Base-by-base conservation (phyloP, 1,140 invertebrate species). In the Drosophila sproati region DNA sequence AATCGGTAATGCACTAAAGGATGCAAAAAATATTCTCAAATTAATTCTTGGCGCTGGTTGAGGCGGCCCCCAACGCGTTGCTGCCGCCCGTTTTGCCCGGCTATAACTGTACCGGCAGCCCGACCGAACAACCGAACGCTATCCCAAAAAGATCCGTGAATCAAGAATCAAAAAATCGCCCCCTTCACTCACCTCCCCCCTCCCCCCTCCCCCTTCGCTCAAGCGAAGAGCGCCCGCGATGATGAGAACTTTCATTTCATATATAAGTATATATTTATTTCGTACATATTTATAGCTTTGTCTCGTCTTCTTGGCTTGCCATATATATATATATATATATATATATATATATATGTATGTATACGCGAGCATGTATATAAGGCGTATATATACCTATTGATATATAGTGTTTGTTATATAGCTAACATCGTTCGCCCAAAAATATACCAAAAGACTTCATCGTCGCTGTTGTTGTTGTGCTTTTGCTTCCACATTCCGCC, bases 1-100 rank as follows among this genome's bases (percentile, higher is more conserved):
- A 91, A 91, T 82, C 89, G 86, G 89, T 80, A 91, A 91, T 91
- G 89, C 89, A 91, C 89, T 91, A 91, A 89, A 91, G 89, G 90
- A 91, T 91, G 89, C 89, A 91, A 91, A 88, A 90, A 91, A 91
- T 89, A 88, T 82, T 91, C 89, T 91, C 85, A 85, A 91, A 73
- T 73, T 73, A 73, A 73, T 73, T 73, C 71, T 73, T 73, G 69
- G 61, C 61, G 60, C 43, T 64, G 48, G 31, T 45, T 39, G 68
- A 31, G 37, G 37, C 68, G 64, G 52, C 62, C 62, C 61, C 62
- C 52, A 66, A 55, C 62, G 52, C 52, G 63, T 34, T 59, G 64
- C 51, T 45, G 60, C 29, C 39, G 47, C 63, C 52, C 51, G 41
- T 12, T 73, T 70, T 37, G 68, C 71, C 56, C 54, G 64, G 76